phyloP scores from a whole-genome alignment of 2,797 vertebrate genomes.

The Eospalax fontanierii region DNA sequence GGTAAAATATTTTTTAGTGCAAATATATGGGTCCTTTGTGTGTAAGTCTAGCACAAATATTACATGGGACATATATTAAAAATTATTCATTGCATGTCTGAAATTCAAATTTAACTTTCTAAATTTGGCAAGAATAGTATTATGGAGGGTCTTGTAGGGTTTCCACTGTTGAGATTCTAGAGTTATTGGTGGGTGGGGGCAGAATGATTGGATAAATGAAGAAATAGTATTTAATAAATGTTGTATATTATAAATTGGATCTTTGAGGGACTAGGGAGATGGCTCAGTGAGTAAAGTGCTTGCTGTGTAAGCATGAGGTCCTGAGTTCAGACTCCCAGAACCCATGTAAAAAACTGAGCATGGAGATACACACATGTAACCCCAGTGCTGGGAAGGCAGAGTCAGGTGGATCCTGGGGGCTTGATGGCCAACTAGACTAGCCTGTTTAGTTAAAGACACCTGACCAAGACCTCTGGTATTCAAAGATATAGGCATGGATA shows the following conservation, averaged over 20 bases:
- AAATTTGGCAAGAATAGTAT: background rate
- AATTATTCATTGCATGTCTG: background rate
- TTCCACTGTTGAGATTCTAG: constrained; percentile 54
- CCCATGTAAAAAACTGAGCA: background rate
- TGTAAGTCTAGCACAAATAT: constrained; percentile 1
- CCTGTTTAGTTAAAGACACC: background rate
- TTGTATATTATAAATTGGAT: constrained; percentile 16
- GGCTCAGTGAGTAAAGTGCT: background rate
- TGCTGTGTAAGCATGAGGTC: background rate
- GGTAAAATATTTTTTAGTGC: background rate
- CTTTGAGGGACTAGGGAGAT: background rate
- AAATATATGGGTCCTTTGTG: background rate
- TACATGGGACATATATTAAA: constrained; percentile 15
- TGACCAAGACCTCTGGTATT: background rate
- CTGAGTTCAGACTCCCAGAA: background rate
- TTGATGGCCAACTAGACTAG: background rate
- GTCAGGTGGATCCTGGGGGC: background rate
- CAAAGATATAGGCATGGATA: background rate
- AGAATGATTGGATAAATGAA: background rate
- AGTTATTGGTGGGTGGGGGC: background rate
- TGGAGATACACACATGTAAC: background rate
- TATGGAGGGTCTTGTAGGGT: constrained; percentile 10
- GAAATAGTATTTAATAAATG: constrained; percentile 17
- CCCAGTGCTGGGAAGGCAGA: background rate
- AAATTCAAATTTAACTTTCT: constrained; percentile 61